Evolutionary conservation across 2,888 invertebrate genomes (phyloP).

Genomic region (Rhorus exstirpatorius): DNA sequence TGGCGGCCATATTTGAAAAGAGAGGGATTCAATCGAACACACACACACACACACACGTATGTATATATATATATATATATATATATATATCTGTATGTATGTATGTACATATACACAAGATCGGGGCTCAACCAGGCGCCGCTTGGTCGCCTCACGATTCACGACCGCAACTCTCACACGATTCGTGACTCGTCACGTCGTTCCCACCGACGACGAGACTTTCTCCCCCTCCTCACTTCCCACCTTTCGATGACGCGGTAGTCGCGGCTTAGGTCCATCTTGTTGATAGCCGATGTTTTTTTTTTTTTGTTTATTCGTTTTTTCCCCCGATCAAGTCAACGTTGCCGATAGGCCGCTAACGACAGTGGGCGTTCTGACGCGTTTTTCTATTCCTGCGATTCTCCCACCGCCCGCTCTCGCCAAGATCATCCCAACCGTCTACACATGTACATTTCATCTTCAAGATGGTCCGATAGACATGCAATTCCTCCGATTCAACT

Average conservation of each 20-base stretch:
- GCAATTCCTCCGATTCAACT: background rate
- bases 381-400: slow-evolving; percentile 67
- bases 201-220: slow-evolving; percentile 56
- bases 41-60: slow-evolving; percentile 46
- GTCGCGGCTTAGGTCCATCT: slow-evolving; percentile 71
- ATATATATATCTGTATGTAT: no score
- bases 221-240: slow-evolving; percentile 48
- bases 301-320: slow-evolving; percentile 35
- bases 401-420: slow-evolving; percentile 58
- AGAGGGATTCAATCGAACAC: slow-evolving; percentile 63
- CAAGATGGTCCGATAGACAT: slow-evolving; percentile 10
- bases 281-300: slow-evolving; percentile 64
- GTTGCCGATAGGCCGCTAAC: slow-evolving; percentile 65
- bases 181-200: slow-evolving; percentile 67
- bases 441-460: slow-evolving; percentile 4
- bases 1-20: slow-evolving; percentile 65
- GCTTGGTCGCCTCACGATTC: slow-evolving; percentile 71
- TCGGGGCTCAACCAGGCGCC: slow-evolving; percentile 65
- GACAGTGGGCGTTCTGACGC: slow-evolving; percentile 69
- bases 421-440: slow-evolving; percentile 7
- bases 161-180: slow-evolving; percentile 58
- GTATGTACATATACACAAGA: slow-evolving; percentile 52
- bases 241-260: slow-evolving; percentile 56
- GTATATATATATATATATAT: no score
- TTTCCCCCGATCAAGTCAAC: slow-evolving; percentile 37